phyloP scores from a whole-genome alignment of 2,113 vertebrate species.

The Chamaea fasciata region DNA sequence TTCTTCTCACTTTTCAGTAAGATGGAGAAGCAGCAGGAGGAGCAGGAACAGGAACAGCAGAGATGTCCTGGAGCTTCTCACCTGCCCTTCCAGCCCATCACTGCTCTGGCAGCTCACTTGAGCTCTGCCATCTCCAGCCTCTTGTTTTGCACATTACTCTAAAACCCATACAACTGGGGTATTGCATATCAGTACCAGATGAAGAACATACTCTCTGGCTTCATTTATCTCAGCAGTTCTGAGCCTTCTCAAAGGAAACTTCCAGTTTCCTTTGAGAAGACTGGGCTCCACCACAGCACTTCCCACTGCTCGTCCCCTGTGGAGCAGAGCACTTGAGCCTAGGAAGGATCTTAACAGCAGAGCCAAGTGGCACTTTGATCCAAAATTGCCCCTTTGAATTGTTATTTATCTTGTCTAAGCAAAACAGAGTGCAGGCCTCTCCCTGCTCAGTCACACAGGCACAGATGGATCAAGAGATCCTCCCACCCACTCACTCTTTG shows the following conservation, averaged over 20 bases:
- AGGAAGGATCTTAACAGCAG: not conserved
- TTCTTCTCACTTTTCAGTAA: not conserved
- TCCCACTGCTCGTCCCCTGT: accelerated
- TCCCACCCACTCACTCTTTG: not conserved
- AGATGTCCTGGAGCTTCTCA: not conserved
- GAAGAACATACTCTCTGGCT: not conserved
- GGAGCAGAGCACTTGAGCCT: not conserved
- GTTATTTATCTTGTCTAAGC: not conserved
- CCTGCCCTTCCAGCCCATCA: not conserved
- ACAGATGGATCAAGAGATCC: not conserved
- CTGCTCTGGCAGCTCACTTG: not conserved
- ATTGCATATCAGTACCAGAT: not conserved
- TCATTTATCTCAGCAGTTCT: not conserved
- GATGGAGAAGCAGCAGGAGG: not conserved
- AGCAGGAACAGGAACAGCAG: not conserved
- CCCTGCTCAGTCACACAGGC: not conserved
- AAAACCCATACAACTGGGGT: accelerated
- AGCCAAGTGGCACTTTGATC: not conserved
- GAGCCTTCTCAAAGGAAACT: not conserved
- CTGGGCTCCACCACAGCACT: not conserved
- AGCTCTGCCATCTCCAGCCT: not conserved
- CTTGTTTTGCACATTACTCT: not conserved
- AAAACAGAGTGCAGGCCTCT: not conserved
- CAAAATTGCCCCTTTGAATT: not conserved
- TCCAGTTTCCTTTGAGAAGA: too few species aligned